phyloP scores from a whole-genome alignment of 2,797 vertebrate genomes.

The Steatocranus sp. region DNA sequence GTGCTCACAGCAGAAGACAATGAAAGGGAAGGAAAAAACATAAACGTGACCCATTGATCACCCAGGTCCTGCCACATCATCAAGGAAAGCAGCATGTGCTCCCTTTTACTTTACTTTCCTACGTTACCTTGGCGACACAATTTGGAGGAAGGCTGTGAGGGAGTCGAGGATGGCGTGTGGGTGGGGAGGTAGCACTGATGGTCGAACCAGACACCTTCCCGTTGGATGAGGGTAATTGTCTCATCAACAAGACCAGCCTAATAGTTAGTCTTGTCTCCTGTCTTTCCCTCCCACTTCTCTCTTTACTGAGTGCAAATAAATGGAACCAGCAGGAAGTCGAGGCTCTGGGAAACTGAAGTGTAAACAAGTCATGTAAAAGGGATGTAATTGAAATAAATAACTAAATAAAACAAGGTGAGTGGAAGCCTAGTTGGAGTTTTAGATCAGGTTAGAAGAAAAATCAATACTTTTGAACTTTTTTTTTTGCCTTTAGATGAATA shows the following conservation, averaged over 20 bases:
- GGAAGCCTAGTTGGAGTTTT: not conserved
- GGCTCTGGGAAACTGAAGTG: not conserved
- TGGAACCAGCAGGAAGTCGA: not conserved
- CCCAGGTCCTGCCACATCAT: not conserved
- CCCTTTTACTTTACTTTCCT: not conserved
- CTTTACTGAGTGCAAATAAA: not conserved
- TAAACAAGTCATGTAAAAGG: not conserved
- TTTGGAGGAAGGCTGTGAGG: not conserved
- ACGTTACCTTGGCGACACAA: slow-evolving; percentile 47
- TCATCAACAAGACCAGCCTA: not conserved
- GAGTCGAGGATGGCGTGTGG: not conserved
- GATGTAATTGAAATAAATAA: not conserved
- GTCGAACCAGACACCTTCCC: slow-evolving; percentile 8
- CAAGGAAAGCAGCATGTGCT: not conserved
- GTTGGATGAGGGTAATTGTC: slow-evolving; percentile 23
- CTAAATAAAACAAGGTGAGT: not conserved
- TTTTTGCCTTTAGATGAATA: not conserved
- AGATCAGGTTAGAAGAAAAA: not conserved
- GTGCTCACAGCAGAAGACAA: not conserved
- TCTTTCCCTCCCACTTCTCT: not conserved
- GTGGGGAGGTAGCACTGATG: not conserved
- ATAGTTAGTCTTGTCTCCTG: not conserved
- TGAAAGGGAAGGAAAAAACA: not conserved
- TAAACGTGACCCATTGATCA: not conserved
- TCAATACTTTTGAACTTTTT: not conserved